Evolutionary conservation across 2,888 invertebrate species (phyloP).

Genomic region (Exephanes ischioxanthus): DNA sequence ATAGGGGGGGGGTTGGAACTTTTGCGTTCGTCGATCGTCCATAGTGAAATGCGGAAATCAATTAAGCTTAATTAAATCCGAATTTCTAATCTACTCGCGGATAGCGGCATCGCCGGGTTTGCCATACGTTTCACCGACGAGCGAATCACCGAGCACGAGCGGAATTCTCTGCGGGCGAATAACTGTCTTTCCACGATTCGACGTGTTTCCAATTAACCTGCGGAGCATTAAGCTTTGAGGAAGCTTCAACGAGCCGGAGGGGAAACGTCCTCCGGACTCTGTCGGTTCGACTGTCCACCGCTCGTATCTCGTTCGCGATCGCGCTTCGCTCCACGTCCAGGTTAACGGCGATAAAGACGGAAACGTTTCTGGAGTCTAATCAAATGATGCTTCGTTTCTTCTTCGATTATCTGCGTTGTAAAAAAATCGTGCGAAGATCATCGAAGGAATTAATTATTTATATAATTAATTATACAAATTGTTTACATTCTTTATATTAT

Average conservation of each 20-base stretch:
- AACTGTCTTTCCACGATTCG: constrained; percentile 14
- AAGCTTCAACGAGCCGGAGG: not conserved
- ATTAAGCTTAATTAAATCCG: constrained; percentile 18
- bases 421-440: not conserved
- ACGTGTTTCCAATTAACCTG: constrained; percentile 23
- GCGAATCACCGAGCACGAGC: not conserved
- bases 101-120: not conserved
- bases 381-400: not conserved
- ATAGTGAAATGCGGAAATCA: constrained; percentile 5
- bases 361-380: not conserved
- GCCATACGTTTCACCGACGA: not conserved
- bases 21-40: constrained; percentile 1
- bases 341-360: not conserved
- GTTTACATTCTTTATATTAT: not conserved
- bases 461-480: not conserved
- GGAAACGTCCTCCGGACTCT: not conserved
- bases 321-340: not conserved
- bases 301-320: not conserved
- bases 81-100: constrained; percentile 18
- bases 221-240: constrained; percentile 9
- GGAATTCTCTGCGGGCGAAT: constrained; percentile 18
- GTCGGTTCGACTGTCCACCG: not conserved
- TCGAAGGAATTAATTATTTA: too few species aligned
- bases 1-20: not conserved
- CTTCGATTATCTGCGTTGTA: not conserved